Evolutionary conservation across 2,888 invertebrate species (phyloP), one percentile per base, ranked within the genome.

Genomic region (Phortica okadai): DNA sequence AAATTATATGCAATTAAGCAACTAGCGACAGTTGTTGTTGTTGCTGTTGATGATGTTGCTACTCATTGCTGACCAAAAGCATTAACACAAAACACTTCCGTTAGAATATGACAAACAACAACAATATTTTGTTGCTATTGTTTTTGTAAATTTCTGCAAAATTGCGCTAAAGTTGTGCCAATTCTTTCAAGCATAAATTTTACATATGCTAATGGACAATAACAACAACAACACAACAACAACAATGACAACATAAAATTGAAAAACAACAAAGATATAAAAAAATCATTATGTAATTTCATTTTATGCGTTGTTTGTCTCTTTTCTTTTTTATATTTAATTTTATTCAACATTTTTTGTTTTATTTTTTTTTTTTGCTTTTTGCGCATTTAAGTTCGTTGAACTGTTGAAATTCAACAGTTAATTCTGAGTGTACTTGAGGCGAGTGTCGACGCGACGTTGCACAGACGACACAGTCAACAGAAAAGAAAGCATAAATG

Each of bases 121-220:
- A 73, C 33, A 73, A 58, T 70, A 70, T 67, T 75, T 75, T 74
- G 67, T 56, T 66, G 62, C 50, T 41, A 16, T n/a, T 16, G 45
- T 73, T 66, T 66, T 73, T 74, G 42, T 25, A 64, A 74, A 6
- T 77, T 73, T 7, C 10, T 75, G 64, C 62, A 82, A 85, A 87
- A 85, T 84, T 81, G 85, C 80, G 50, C 50, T 50, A 14, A 33
- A 33, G 33, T 33, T 86, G 85, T 87, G 85, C 85, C 88, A 86
- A 87, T 87, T 85, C 87, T 66, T 87, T 83, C 83, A 87, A 85
- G 80, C 85, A 87, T 85, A 85, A 85, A 81, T 50, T 50, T 50
- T 50, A 50, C 50, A 50, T 50, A 14, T 50, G 50, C 33, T 33
- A 2, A 33, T 33, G 33, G 33, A 33, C 33, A 33, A 5, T 5